Percentiles rank a stretch among this genome's conserved stretches.
Conservation (phyloP, 2,888 invertebrate genomes). For the Diogma glabrata region DNA sequence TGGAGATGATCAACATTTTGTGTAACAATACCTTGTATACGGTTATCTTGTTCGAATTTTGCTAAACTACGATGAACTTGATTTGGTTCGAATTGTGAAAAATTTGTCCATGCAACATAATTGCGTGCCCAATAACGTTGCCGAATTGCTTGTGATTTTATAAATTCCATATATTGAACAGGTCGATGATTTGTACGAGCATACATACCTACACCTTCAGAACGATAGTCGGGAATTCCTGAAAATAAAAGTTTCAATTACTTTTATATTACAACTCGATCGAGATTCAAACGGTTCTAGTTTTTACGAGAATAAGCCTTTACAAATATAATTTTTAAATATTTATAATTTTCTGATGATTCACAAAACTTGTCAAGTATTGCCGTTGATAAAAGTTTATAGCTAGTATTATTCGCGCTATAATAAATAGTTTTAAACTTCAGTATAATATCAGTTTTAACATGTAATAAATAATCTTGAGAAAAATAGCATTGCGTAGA, state of each 20-base stretch:
- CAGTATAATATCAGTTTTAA: no score
- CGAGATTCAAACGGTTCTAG: no score
- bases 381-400: no score
- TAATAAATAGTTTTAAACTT: no score
- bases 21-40: slow-evolving; percentile 57
- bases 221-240: slow-evolving; percentile 93
- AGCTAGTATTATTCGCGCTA: no score
- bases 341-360: no score
- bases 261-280: not conserved
- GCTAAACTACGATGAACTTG: slow-evolving; percentile 58
- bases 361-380: no score
- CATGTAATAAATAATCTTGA: no score
- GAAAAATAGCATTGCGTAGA: no score
- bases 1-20: slow-evolving; percentile 96
- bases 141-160: slow-evolving; percentile 51
- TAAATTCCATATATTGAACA: slow-evolving; percentile 75
- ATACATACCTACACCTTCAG: slow-evolving; percentile 83
- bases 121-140: slow-evolving; percentile 94
- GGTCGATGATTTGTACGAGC: slow-evolving; percentile 76
- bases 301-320: no score
- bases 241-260: slow-evolving; percentile 6
- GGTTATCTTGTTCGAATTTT: slow-evolving; percentile 50
- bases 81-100: slow-evolving; percentile 72
- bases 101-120: slow-evolving; percentile 82
- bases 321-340: not conserved